These are phyloP conservation scores for Nanorana parkeri DNA, from an alignment of 2,113 vertebrate genomes.

Conservation along the genomic window DNA sequence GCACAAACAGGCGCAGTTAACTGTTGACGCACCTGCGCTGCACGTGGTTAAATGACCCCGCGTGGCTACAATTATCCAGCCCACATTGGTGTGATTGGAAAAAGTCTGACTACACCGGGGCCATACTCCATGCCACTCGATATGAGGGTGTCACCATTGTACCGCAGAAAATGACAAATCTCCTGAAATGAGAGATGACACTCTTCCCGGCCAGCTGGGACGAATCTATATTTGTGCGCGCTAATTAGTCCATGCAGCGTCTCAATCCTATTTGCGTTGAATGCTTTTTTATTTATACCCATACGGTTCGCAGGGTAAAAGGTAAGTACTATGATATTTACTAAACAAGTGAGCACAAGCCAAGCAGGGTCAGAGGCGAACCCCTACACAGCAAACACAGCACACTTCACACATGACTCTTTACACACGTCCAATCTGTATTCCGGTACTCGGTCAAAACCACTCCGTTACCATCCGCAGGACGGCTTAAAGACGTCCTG, in stretches of 20 bases:
- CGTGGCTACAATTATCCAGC: neutral
- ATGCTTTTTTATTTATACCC: neutral
- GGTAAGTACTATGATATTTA: neutral
- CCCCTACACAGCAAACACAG: neutral
- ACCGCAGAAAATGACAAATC: constrained; percentile 1
- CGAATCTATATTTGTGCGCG: constrained; percentile 13
- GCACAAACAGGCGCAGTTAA: neutral
- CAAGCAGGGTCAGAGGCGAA: neutral
- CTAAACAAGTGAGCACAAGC: neutral
- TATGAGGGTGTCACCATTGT: neutral
- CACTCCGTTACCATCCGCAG: neutral
- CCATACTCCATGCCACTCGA: neutral
- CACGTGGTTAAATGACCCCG: neutral
- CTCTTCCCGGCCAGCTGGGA: constrained; percentile 22
- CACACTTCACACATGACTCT: neutral
- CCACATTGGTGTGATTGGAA: neutral
- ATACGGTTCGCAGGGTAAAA: neutral
- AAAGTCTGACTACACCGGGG: neutral
- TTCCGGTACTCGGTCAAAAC: neutral
- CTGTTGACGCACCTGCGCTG: neutral
- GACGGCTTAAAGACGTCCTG: neutral
- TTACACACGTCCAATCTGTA: neutral
- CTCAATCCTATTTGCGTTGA: neutral
- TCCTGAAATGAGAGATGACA: constrained; percentile 18
- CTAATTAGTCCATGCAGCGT: neutral